A percentile compares a stretch with the other conserved stretches of the same genome.
These are phyloP conservation scores for Blastomussa wellsi DNA, from an alignment of 92 coral and sea anemone species.

Conservation along the genomic window DNA sequence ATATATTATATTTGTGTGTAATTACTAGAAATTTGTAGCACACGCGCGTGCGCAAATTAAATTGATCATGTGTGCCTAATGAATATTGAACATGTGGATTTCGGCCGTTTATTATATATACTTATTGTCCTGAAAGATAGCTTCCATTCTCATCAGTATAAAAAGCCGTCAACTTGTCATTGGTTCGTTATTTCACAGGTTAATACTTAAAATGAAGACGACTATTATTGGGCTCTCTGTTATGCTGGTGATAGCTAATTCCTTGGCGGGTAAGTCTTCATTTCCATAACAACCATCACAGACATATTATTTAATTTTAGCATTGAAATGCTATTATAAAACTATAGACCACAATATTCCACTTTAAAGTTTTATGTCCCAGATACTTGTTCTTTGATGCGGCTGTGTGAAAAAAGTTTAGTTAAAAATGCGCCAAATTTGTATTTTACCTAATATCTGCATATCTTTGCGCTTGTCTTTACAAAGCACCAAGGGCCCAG, in stretches of 20 bases:
- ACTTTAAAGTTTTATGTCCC: neutral
- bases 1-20: neutral
- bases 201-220: neutral
- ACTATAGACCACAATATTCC: neutral
- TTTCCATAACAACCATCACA: neutral
- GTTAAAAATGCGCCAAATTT: no score
- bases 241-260: neutral
- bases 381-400: neutral
- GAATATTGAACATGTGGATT: no score
- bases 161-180: neutral
- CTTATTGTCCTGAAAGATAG: neutral
- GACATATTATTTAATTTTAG: neutral
- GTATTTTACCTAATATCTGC: no score
- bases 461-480: neutral
- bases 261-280: slow-evolving; percentile 14
- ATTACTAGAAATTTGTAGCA: neutral
- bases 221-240: neutral
- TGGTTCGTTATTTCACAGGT: neutral
- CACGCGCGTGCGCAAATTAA: neutral
- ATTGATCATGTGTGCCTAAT: neutral
- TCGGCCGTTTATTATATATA: neutral
- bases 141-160: neutral
- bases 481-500: neutral
- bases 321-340: neutral
- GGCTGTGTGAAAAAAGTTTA: no score